Conservation (phyloP, 2,113 vertebrate species). For the Oryzias melastigma region DNA sequence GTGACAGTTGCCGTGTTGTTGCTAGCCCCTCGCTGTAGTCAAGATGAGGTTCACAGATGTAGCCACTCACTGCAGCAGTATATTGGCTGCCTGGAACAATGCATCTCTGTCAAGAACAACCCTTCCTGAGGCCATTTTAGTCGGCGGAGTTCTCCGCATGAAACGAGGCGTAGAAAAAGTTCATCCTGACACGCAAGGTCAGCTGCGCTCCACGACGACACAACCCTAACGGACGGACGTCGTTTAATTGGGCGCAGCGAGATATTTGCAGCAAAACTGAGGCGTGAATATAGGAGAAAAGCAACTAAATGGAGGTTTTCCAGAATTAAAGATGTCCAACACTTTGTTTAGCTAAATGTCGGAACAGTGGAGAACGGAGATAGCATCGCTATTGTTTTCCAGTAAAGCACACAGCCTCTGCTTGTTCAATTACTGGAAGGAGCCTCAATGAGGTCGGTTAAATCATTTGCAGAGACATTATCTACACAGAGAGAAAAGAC, state of each 20-base stretch:
- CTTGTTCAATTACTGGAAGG: slow-evolving; percentile 76
- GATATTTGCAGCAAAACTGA: too few species aligned
- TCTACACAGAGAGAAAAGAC: slow-evolving; percentile 57
- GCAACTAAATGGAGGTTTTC: slow-evolving; percentile 41
- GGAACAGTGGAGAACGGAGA: slow-evolving; percentile 51
- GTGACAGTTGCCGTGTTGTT: slow-evolving; percentile 77
- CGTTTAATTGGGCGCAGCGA: slow-evolving; percentile 1
- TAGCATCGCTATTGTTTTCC: slow-evolving; percentile 72
- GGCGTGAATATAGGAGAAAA: slow-evolving; percentile 14
- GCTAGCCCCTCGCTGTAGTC: slow-evolving; percentile 72
- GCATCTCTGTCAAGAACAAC: slow-evolving; percentile 74
- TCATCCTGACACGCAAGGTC: slow-evolving; percentile 60
- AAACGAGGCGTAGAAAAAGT: slow-evolving; percentile 56
- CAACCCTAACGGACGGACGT: slow-evolving; percentile 47
- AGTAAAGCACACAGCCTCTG: slow-evolving; percentile 67
- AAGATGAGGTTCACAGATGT: slow-evolving; percentile 80
- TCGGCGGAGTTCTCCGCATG: slow-evolving; percentile 44
- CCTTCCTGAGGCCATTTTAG: slow-evolving; percentile 65
- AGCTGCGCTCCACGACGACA: slow-evolving; percentile 46
- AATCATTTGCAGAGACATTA: slow-evolving; percentile 75
- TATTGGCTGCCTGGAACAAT: slow-evolving; percentile 75
- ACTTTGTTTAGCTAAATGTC: slow-evolving; percentile 44
- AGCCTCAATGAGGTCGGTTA: slow-evolving; percentile 68
- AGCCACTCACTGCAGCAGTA: slow-evolving; percentile 74
- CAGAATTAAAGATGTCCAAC: slow-evolving; percentile 32